phyloP scores from a whole-genome alignment of 2,888 invertebrate species.

The Phanerotoma sp. region DNA sequence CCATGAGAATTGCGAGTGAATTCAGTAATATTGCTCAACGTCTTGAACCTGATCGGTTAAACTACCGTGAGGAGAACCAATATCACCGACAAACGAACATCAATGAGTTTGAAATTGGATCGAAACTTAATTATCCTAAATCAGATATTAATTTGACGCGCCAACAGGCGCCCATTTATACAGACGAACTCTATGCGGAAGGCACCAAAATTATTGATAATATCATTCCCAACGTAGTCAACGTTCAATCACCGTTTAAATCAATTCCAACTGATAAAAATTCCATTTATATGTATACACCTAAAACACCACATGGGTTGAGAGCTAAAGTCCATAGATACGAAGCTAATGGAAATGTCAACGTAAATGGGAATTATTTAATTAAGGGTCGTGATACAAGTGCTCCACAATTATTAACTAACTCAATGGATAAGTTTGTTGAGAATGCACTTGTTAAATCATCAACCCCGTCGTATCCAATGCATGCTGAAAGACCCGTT shows the following conservation, averaged over 20 bases:
- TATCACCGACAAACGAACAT: neutral
- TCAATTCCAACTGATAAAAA: neutral
- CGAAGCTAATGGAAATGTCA: neutral
- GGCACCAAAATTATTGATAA: neutral
- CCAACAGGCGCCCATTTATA: neutral
- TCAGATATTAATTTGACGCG: neutral
- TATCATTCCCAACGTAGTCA: too few relatives aligned
- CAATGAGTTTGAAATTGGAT: neutral
- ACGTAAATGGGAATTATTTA: neutral
- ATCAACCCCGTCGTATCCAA: neutral
- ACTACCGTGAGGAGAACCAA: neutral
- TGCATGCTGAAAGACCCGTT: slow-evolving; percentile 30
- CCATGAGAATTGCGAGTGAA: slow-evolving; percentile 4
- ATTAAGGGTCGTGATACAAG: neutral
- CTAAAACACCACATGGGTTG: neutral
- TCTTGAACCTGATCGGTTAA: slow-evolving; percentile 2
- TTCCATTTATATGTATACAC: slow-evolving; percentile 1
- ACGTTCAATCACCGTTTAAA: neutral
- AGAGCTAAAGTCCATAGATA: neutral
- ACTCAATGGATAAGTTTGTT: slow-evolving; percentile 61
- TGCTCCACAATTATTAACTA: slow-evolving; percentile 48
- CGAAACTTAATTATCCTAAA: neutral
- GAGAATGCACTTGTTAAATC: slow-evolving; percentile 59
- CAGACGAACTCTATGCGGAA: neutral
- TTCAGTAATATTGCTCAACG: neutral